These are phyloP conservation scores for Apostichopus californicus DNA, from an alignment of 35 echinoderm and acorn worm genomes.

Conservation along the genomic window DNA sequence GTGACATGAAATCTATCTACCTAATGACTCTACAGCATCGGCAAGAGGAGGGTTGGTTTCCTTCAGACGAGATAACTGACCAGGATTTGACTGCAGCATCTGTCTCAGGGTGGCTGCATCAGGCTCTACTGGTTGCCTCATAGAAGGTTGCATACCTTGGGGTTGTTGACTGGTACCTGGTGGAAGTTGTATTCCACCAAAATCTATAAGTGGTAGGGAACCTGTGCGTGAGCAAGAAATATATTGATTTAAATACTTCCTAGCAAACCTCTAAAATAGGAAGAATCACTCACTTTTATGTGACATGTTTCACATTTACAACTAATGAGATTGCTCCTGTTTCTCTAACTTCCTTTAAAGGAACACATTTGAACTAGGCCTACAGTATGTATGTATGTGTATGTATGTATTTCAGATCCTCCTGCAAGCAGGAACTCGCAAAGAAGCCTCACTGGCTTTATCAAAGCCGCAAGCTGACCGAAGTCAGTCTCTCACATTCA, in stretches of 20 bases:
- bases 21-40: slow-evolving; percentile 51
- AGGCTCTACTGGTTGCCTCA: slow-evolving; percentile 7
- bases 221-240: not conserved
- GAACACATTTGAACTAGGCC: too few species aligned
- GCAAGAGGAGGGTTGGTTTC: slow-evolving; percentile 82
- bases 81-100: slow-evolving; percentile 63
- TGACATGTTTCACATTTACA: too few species aligned
- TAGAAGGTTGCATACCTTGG: not conserved
- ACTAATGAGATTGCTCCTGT: too few species aligned
- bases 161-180: not conserved
- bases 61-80: slow-evolving; percentile 64
- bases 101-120: slow-evolving; percentile 75
- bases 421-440: too few species aligned
- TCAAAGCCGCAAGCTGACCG: too few species aligned
- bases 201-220: slow-evolving; percentile 67
- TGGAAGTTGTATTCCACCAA: slow-evolving; percentile 75
- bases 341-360: too few species aligned
- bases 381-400: too few species aligned
- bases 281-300: not conserved
- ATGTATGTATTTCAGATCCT: too few species aligned
- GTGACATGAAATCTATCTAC: not conserved
- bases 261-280: too few species aligned
- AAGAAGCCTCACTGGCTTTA: too few species aligned
- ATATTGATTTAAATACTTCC: too few species aligned
- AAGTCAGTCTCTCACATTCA: too few species aligned